phyloP scores from a whole-genome alignment of 2,888 invertebrate genomes.

The Drosophila lacicola region DNA sequence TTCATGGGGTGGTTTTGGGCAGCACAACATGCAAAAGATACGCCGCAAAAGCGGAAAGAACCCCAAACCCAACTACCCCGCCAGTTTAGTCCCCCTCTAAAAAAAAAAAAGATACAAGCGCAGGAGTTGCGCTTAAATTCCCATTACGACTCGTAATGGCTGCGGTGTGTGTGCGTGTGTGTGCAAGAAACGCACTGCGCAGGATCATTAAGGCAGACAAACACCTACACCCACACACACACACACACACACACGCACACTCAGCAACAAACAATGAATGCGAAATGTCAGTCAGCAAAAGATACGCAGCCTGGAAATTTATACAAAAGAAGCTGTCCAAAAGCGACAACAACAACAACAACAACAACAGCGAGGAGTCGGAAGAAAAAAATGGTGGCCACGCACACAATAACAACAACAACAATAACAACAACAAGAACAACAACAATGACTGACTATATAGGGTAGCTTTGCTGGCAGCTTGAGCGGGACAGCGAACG shows the following conservation, averaged over 20 bases:
- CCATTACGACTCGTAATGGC: conserved; percentile 82
- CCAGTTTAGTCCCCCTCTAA: conserved; percentile 4
- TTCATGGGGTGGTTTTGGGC: conserved; percentile 18
- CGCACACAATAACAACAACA: conserved; percentile 38
- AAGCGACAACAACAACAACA: conserved; percentile 45
- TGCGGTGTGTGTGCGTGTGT: conserved; percentile 63
- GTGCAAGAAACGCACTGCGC: conserved; percentile 77
- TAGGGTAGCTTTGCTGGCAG: conserved; percentile 51
- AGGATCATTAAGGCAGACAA: conserved; percentile 78
- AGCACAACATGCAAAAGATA: conserved; percentile 78
- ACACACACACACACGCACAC: conserved; percentile 16
- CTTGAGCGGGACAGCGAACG: conserved; percentile 17
- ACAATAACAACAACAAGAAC: conserved; percentile 26
- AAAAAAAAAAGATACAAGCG: conserved; percentile 50
- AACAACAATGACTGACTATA: conserved; percentile 49
- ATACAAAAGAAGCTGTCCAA: conserved; percentile 67
- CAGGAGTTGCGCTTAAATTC: conserved; percentile 77
- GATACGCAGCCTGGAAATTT: conserved; percentile 65
- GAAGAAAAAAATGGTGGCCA: conserved; percentile 67
- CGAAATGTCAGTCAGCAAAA: conserved; percentile 70
- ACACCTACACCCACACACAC: conserved; percentile 40
- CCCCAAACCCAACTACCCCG: conserved; percentile 27
- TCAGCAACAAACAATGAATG: conserved; percentile 59
- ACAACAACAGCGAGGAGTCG: conserved; percentile 18
- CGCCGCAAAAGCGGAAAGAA: conserved; percentile 75